These are phyloP conservation scores for Lasioglossum morio DNA, from an alignment of 2,888 invertebrate genomes.

Conservation along the genomic window DNA sequence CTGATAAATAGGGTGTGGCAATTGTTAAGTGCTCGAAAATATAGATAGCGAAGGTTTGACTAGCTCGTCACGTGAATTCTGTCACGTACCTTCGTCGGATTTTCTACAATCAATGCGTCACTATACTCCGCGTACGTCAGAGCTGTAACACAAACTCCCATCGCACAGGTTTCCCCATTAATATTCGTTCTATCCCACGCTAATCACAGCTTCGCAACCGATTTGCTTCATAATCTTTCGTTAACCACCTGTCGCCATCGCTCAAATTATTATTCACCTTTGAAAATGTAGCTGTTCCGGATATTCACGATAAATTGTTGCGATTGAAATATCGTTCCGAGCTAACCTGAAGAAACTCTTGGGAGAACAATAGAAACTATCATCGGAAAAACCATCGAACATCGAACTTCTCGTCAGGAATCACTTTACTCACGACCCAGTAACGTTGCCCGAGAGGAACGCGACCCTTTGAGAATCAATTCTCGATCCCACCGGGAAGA, in stretches of 20 bases:
- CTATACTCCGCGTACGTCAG: neutral
- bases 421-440: neutral
- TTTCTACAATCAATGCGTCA: neutral
- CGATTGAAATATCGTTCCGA: no score
- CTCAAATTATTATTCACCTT: neutral
- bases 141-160: neutral
- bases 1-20: neutral
- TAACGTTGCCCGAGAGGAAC: neutral
- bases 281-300: neutral
- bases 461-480: neutral
- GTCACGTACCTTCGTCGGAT: neutral
- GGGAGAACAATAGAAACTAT: neutral
- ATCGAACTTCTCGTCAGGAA: neutral
- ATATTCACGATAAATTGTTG: neutral
- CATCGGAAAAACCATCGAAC: no score
- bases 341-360: neutral
- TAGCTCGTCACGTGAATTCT: neutral
- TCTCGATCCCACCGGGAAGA: no score
- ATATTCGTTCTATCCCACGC: neutral
- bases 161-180: neutral
- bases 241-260: neutral
- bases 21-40: neutral
- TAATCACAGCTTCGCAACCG: neutral
- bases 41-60: neutral
- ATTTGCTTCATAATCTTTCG: neutral